Evolutionary conservation across 2,113 vertebrate species (phyloP), one percentile per base, ranked within the genome.

Genomic region (Elephas maximus): DNA sequence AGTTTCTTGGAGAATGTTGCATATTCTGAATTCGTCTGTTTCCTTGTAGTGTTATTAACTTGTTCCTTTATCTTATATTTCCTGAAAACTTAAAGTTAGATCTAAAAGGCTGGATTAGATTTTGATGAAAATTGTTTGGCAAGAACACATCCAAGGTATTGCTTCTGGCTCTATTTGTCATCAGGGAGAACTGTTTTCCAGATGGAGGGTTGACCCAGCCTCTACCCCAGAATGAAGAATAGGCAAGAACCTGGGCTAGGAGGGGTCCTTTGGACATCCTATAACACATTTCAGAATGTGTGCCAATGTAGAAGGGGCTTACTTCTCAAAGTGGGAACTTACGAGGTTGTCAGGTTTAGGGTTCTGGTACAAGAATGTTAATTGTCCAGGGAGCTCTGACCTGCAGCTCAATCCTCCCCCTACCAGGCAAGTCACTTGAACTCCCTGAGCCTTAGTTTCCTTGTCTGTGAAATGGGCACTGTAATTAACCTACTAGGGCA

Each of bases 101-200:
- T 17, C 85, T 80, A 41, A 33, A 79, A 89, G 65, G 26, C 10
- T 63, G 90, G 10, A 81, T 80, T n/a, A n/a, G 69, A 37, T 79
- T 86, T 71, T 62, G 63, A 73, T 93, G 23, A 74, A 65, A 94
- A 26, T 12, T 44, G 82, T 30, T 79, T 67, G 92, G 51, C 53
- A 65, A 88, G 83, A 71, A 60, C 30, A 18, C 30, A 33, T 28
- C 33, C 76, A 44, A 28, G 2, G 3, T 26, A 57, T n/a, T 86
- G 65, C 57, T 48, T 63, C 60, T 67, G 83, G 63, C 48, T 80
- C 26, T 90, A 0, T 51, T 26, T 73, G 45, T 91, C 33, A 26
- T 11, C 21, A 33, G 71, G 71, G 8, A 51, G 62, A 73, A 26
- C 60, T 83, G 4, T 60, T 45, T 57, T 24, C 73, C 73, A 60